phyloP scores from a whole-genome alignment of 2,888 invertebrate species.

The Dolichopus griseipennis region DNA sequence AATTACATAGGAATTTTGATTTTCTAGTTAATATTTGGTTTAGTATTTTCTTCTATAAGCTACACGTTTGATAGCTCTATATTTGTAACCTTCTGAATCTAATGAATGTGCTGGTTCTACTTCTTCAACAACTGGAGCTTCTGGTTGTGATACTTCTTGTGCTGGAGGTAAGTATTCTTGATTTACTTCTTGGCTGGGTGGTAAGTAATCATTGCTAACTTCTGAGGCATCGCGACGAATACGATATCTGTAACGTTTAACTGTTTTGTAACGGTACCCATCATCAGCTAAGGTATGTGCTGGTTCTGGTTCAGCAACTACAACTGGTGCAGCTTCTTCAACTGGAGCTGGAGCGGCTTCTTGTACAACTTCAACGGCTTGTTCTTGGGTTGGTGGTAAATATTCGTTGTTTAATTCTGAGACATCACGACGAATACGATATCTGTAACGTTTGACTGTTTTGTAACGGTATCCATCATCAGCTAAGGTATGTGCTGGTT shows the following conservation, averaged over 20 bases:
- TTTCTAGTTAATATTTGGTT: neutral
- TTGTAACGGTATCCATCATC: constrained; percentile 32
- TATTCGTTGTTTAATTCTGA: constrained; percentile 27
- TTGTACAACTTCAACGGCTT: constrained; percentile 11
- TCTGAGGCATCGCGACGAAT: constrained; percentile 22
- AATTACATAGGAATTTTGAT: neutral
- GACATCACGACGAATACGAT: constrained; percentile 31
- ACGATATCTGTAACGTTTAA: constrained; percentile 27
- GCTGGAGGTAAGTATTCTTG: constrained; percentile 18
- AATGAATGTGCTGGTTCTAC: constrained; percentile 14
- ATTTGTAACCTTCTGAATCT: constrained; percentile 12
- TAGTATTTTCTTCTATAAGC: neutral
- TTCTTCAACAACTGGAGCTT: neutral
- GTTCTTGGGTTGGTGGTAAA: constrained; percentile 24
- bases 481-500: constrained; percentile 26
- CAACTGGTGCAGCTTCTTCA: neutral
- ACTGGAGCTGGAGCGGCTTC: constrained; percentile 19
- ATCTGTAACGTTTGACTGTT: constrained; percentile 28
- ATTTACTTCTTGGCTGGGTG: constrained; percentile 22
- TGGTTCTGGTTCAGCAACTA: constrained; percentile 18
- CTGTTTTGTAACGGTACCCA: constrained; percentile 30
- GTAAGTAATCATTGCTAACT: constrained; percentile 27
- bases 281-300: constrained; percentile 24
- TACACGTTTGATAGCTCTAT: neutral
- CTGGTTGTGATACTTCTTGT: constrained; percentile 2